Percentiles rank a stretch among this genome's conserved stretches.
phyloP scores from a whole-genome alignment of 2,888 invertebrate species.

The Rhagium mordax region DNA sequence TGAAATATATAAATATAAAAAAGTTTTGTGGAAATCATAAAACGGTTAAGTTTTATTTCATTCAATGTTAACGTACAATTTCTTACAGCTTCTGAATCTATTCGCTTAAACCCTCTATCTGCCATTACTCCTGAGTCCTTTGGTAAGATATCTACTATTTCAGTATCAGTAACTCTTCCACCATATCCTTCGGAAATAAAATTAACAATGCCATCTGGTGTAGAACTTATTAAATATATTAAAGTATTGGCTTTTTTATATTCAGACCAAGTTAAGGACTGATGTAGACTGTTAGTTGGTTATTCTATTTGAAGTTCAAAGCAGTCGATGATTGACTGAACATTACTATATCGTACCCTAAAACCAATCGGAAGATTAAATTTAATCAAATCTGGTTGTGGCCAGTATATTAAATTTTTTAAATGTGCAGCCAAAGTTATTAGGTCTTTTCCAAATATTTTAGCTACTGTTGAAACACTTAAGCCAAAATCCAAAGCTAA shows the following conservation, averaged over 20 bases:
- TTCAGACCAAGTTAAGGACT: conserved; percentile 6
- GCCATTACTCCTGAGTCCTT: background rate
- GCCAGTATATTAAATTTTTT: conserved; percentile 17
- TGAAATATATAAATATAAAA: too few relatives aligned
- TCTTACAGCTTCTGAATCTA: too few relatives aligned
- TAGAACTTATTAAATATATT: background rate
- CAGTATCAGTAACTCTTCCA: background rate
- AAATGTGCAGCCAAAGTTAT: background rate
- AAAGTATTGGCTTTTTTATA: conserved; percentile 18
- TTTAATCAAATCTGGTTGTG: background rate
- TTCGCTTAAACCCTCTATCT: too few relatives aligned
- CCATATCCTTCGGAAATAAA: background rate
- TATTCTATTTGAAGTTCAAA: conserved; percentile 36
- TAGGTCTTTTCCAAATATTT: background rate
- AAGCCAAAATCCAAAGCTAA: background rate
- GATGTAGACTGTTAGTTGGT: conserved; percentile 19
- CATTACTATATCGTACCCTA: conserved; percentile 15
- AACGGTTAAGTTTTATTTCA: too few relatives aligned
- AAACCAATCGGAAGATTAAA: background rate
- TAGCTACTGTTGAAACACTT: background rate
- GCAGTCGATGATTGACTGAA: conserved; percentile 26
- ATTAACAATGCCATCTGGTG: background rate
- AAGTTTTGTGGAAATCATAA: too few relatives aligned
- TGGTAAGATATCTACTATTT: background rate
- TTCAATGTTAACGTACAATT: too few relatives aligned